phyloP scores from a whole-genome alignment of 2,113 vertebrate species.

The Brachyistius frenatus region DNA sequence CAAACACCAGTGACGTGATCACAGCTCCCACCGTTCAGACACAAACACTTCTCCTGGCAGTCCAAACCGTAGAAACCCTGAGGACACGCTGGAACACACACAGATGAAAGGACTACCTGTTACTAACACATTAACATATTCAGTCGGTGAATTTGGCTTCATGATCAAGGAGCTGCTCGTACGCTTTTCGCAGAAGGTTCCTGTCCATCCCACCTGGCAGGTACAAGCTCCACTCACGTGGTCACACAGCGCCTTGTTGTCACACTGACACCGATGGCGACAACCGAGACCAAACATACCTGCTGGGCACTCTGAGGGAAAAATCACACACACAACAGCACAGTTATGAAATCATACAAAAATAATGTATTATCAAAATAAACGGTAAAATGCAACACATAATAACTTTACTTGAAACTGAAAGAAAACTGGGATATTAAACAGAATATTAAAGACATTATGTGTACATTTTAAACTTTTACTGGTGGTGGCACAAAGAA shows the following conservation, averaged over 20 bases:
- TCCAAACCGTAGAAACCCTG: slow-evolving; percentile 92
- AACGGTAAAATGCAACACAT: neutral
- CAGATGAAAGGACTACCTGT: neutral
- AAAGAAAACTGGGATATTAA: too few species aligned
- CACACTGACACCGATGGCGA: slow-evolving; percentile 88
- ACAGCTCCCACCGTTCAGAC: slow-evolving; percentile 86
- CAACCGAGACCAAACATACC: slow-evolving; percentile 89
- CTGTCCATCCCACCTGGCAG: slow-evolving; percentile 91
- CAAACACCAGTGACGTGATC: slow-evolving; percentile 85
- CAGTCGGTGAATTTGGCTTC: neutral
- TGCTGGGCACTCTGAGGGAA: slow-evolving; percentile 85
- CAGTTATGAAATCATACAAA: neutral
- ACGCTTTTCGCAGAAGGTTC: slow-evolving; percentile 93
- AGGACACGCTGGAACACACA: slow-evolving; percentile 87
- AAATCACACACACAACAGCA: slow-evolving; percentile 13
- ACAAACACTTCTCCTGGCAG: slow-evolving; percentile 88
- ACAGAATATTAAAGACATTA: too few species aligned
- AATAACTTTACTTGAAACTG: neutral
- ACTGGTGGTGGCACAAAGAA: too few species aligned
- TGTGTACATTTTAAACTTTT: too few species aligned
- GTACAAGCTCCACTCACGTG: slow-evolving; percentile 93
- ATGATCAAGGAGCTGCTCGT: slow-evolving; percentile 50
- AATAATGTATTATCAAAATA: neutral
- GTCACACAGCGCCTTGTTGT: slow-evolving; percentile 90
- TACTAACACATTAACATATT: neutral